Percentiles rank a stretch among this genome's conserved stretches.
Conservation (phyloP, 2,113 vertebrate species). For the Colius striatus region DNA sequence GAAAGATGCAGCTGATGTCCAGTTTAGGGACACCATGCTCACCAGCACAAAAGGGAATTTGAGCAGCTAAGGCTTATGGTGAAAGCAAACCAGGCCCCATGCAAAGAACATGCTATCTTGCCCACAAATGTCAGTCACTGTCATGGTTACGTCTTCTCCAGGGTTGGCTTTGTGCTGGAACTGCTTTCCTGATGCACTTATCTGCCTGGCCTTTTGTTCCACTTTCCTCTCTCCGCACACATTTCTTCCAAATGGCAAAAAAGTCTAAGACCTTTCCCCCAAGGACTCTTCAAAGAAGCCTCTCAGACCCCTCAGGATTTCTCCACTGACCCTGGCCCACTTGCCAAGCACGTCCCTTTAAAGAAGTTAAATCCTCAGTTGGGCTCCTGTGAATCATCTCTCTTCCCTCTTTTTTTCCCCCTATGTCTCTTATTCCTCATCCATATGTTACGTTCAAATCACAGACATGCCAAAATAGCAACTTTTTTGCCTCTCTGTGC, state of each 20-base stretch:
- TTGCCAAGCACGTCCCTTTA: neutral
- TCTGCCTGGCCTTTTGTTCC: neutral
- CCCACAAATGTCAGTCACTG: neutral
- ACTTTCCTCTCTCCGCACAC: neutral
- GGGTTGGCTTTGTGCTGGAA: neutral
- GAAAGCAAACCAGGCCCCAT: neutral
- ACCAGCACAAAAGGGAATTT: neutral
- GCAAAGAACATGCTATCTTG: neutral
- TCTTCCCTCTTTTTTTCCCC: neutral
- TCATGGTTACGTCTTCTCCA: neutral
- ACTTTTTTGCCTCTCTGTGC: constrained; percentile 24
- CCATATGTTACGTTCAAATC: constrained; percentile 18
- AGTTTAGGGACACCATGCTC: neutral
- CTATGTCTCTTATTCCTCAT: neutral
- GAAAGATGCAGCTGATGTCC: rapidly evolving
- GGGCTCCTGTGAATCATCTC: neutral
- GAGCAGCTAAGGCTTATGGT: neutral
- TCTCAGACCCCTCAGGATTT: neutral
- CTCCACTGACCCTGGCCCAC: neutral
- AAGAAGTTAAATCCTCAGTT: neutral
- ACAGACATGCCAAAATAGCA: neutral
- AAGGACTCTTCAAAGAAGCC: neutral
- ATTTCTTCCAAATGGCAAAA: neutral
- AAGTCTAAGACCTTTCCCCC: neutral
- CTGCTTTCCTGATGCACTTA: neutral